Percentiles rank a stretch among this genome's conserved stretches.
These are phyloP conservation scores for Serranus cabrilla DNA, from an alignment of 2,797 vertebrate genomes.

Conservation along the genomic window DNA sequence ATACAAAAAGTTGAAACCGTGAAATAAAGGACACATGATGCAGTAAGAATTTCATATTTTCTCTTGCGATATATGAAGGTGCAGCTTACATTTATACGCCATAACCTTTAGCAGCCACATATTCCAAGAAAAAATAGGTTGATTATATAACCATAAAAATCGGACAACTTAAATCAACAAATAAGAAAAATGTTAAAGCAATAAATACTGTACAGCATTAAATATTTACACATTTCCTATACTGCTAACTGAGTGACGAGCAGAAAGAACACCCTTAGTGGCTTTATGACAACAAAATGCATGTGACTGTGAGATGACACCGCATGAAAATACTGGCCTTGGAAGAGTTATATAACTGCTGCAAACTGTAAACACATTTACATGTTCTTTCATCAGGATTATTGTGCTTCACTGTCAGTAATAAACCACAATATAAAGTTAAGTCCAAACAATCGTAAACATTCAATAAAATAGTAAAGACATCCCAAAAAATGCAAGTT, in stretches of 20 bases:
- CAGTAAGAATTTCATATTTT: constrained; percentile 26
- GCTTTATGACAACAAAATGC: constrained; percentile 31
- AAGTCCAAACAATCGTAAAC: constrained; percentile 38
- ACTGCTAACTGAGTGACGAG: constrained; percentile 22
- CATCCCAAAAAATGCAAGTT: constrained; percentile 21
- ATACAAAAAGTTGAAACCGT: not conserved
- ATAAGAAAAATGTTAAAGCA: constrained; percentile 30
- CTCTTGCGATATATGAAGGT: constrained; percentile 50
- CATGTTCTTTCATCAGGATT: constrained; percentile 32
- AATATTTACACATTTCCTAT: constrained; percentile 71
- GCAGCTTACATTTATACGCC: constrained; percentile 58
- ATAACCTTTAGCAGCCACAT: constrained; percentile 46
- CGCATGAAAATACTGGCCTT: constrained; percentile 33
- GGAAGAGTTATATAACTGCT: constrained; percentile 27
- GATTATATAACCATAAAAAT: constrained; percentile 23
- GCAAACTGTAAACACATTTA: constrained; percentile 34
- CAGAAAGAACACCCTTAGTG: constrained; percentile 28
- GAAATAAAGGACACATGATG: not conserved
- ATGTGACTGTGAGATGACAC: constrained; percentile 14
- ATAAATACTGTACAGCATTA: constrained; percentile 83
- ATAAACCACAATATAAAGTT: constrained; percentile 13
- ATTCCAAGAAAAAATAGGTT: constrained; percentile 24
- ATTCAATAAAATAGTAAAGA: constrained; percentile 44
- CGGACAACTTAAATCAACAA: constrained; percentile 23
- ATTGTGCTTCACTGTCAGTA: constrained; percentile 50